Evolutionary conservation across 2,888 invertebrate genomes (phyloP).

Genomic region (Parelbella ahira): DNA sequence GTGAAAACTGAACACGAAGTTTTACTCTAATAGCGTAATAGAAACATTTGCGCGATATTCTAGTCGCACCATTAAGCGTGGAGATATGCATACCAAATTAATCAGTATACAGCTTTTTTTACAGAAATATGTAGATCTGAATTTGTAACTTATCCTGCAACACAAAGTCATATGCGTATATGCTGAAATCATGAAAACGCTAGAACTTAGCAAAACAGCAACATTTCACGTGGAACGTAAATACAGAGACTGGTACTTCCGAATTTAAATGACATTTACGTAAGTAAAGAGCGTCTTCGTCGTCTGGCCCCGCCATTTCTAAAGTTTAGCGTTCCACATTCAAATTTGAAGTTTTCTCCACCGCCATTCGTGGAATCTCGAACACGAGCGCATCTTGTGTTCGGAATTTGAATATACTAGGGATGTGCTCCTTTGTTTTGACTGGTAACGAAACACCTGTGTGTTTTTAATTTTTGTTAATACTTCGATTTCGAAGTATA

Average conservation of each 20-base stretch:
- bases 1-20: no score
- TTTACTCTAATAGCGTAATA: no score
- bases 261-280: conserved; percentile 36
- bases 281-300: conserved; percentile 34
- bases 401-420: conserved; percentile 41
- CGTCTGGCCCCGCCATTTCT: conserved; percentile 44
- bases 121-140: no score
- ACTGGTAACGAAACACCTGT: conserved; percentile 21
- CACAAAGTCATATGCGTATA: conserved; percentile 23
- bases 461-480: no score
- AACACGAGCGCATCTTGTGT: conserved; percentile 40
- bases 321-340: conserved; percentile 57
- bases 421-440: conserved; percentile 31
- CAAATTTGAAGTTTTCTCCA: conserved; percentile 56
- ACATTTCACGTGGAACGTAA: conserved; percentile 25
- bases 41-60: no score
- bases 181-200: conserved; percentile 25
- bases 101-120: no score
- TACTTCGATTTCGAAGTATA: no score
- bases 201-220: conserved; percentile 25
- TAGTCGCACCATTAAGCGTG: no score
- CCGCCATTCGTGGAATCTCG: conserved; percentile 42
- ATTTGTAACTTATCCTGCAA: conserved; percentile 17
- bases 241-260: conserved; percentile 22
- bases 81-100: no score